phyloP scores from a whole-genome alignment of 2,797 vertebrate species.

The Basileuterus tristriatus region DNA sequence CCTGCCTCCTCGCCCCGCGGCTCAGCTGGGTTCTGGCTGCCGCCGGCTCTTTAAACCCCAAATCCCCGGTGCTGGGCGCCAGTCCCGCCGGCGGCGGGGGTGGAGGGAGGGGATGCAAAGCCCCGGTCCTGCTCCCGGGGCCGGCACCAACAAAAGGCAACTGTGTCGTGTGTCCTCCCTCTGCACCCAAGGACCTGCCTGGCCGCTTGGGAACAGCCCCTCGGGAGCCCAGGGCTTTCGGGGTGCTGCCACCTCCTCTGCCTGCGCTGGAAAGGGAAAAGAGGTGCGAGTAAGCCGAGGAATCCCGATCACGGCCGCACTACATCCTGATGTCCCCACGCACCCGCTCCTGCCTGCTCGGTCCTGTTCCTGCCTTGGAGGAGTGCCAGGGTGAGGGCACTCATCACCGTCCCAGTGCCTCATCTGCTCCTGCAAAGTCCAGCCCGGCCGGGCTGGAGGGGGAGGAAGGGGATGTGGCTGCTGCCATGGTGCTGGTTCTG shows the following conservation, averaged over 20 bases:
- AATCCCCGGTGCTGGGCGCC: conserved; percentile 1
- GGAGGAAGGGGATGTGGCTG: not conserved
- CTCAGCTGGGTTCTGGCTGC: not conserved
- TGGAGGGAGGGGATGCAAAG: conserved; percentile 42
- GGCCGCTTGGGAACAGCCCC: not conserved
- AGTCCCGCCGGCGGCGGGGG: not conserved
- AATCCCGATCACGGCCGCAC: fast-evolving
- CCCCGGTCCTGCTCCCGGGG: not conserved
- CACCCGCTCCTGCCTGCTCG: not conserved
- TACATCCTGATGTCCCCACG: not conserved
- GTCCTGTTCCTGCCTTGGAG: not conserved
- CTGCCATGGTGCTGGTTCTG: fast-evolving
- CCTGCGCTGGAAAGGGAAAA: not conserved
- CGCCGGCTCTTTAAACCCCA: conserved; percentile 37
- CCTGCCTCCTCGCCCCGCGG: not conserved
- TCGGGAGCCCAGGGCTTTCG: not conserved
- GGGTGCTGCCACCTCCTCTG: not conserved
- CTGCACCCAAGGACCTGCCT: not conserved
- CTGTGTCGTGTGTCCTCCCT: conserved; percentile 38
- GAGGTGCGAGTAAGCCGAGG: not conserved
- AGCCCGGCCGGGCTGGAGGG: not conserved
- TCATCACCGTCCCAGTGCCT: fast-evolving
- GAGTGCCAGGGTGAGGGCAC: not conserved
- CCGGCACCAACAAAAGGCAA: conserved; percentile 44
- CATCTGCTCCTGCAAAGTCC: not conserved